Evolutionary conservation across 2,113 vertebrate species (phyloP).

Genomic region (Erythrocercus mccallii): DNA sequence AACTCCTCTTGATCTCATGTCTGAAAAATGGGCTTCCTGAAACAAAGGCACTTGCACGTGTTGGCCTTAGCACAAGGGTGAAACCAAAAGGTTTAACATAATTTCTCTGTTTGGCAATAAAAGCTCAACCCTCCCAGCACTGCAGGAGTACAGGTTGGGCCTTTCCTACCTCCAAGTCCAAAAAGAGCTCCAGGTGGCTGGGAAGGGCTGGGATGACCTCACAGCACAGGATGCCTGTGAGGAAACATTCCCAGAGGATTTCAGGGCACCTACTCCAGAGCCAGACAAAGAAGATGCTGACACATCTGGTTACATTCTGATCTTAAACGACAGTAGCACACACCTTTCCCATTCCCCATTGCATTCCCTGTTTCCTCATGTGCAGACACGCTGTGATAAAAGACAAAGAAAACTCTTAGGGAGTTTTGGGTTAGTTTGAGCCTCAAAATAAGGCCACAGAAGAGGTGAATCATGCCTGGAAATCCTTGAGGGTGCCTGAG

Average conservation of each 20-base stretch:
- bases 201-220: neutral
- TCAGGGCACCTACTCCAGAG: neutral
- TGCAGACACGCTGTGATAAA: accelerated
- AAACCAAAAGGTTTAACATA: neutral
- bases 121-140: neutral
- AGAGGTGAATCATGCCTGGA: neutral
- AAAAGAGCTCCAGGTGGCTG: neutral
- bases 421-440: neutral
- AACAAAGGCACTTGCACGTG: neutral
- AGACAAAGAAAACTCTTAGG: neutral
- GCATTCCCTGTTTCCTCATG: neutral
- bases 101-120: neutral
- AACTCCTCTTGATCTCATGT: neutral
- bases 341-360: neutral
- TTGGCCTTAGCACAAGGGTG: neutral
- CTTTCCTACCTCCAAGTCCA: neutral
- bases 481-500: neutral
- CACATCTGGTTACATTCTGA: neutral
- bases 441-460: neutral
- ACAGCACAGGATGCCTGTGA: accelerated
- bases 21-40: neutral
- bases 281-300: neutral
- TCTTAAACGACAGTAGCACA: neutral
- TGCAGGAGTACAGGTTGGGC: neutral
- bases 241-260: neutral